Percentiles rank a stretch among this genome's conserved stretches.
phyloP scores from a whole-genome alignment of 2,797 vertebrate genomes.

The Mormyrus hasselquistii region DNA sequence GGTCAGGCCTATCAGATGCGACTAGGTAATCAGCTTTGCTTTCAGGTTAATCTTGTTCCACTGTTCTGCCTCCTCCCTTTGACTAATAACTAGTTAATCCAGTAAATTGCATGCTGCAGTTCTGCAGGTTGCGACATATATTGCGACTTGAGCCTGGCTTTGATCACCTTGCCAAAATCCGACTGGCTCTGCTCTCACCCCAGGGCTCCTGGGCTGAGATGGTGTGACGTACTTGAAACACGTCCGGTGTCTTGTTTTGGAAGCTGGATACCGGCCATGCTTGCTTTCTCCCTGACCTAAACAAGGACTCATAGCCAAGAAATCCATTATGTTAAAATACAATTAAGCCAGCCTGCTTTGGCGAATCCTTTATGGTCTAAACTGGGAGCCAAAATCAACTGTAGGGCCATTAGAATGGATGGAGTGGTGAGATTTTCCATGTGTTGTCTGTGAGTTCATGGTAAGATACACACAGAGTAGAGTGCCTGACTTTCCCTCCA shows the following conservation, averaged over 20 bases:
- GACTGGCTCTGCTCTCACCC: neutral
- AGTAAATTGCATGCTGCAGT: neutral
- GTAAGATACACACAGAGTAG: neutral
- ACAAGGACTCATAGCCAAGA: neutral
- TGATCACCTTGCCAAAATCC: neutral
- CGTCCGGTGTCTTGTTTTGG: neutral
- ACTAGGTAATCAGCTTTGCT: neutral
- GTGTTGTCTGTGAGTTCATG: neutral
- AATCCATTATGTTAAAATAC: neutral
- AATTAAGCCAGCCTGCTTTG: neutral
- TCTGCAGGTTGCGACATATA: neutral
- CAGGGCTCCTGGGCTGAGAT: neutral
- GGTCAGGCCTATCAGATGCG: neutral
- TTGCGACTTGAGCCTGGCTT: neutral
- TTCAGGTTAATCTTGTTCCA: neutral
- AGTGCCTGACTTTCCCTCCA: neutral
- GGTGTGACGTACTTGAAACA: neutral
- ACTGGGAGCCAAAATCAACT: conserved; percentile 4
- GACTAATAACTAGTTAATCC: neutral
- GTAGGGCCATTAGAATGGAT: conserved; percentile 3
- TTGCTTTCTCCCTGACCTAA: neutral
- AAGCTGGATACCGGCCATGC: neutral
- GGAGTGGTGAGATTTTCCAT: neutral
- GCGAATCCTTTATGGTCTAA: neutral
- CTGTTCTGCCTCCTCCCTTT: neutral